Evolutionary conservation across 1,140 invertebrate species (phyloP), one percentile per base, ranked within the genome.

Genomic region (Ganaspis sp.): DNA sequence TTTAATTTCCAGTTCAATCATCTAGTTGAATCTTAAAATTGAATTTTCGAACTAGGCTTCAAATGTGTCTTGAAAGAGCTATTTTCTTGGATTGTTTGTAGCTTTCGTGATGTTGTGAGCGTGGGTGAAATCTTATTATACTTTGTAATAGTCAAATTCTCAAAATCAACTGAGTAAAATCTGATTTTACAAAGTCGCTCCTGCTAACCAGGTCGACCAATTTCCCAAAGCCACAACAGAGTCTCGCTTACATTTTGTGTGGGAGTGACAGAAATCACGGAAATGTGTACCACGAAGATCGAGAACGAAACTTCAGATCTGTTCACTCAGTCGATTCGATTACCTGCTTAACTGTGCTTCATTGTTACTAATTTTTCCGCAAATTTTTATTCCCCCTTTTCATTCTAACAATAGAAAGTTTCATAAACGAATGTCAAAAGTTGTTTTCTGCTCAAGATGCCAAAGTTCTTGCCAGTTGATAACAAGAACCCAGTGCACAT

Each of bases 211-310:
- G 58, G 23, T 64, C 23, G 58, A 64, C 23, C 23, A 64, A 64
- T 64, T 64, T 64, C 58, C 58, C 58, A 26, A 64, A 64, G 58
- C 58, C 23, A 64, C n/a, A 49, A 15, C 4, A n/a, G 42, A 49
- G 45, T 49, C 12, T 49, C 5, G 45, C 45, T 49, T 49, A 29
- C 58, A 64, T 64, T 64, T 64, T 29, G 58, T 64, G 58, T 64
- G 23, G 58, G 58, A 23, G 58, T 64, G 58, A 64, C 58, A 64
- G 54, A 64, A 64, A 64, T 64, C 54, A 64, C 53, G 53, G 53
- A 54, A 54, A 54, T 54, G 53, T 54, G 58, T 64, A 64, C 23
- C 23, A 64, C 26, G 23, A 29, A 64, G 58, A 64, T 34, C 58
- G 23, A 29, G 58, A 64, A 64, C 58, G 58, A 64, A 64, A 64